A percentile compares a stretch with the other conserved stretches of the same genome.
Evolutionary conservation across 2,113 vertebrate species (phyloP).

Genomic region (Columbina picui): DNA sequence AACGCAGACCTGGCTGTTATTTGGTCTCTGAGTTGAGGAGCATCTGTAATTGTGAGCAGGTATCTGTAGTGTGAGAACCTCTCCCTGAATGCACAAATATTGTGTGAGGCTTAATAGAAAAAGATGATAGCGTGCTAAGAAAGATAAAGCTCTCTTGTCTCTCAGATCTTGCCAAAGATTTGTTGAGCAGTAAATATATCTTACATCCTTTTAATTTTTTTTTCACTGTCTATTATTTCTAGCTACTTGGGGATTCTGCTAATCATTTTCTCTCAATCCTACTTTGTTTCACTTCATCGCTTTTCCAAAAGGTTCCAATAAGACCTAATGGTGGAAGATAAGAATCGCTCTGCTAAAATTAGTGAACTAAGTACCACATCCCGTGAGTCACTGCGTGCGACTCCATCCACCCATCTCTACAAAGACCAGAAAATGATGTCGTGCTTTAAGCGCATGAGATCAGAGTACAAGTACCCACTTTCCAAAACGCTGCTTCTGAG

Average conservation of each 20-base stretch:
- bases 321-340: constrained; percentile 5
- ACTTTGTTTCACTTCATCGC: constrained; percentile 34
- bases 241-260: constrained; percentile 15
- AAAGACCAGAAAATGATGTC: constrained; percentile 3
- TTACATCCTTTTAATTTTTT: constrained; percentile 25
- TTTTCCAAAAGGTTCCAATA: constrained; percentile 40
- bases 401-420: background rate
- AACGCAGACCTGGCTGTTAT: background rate
- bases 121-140: background rate
- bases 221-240: background rate
- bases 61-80: background rate
- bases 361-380: constrained; percentile 39
- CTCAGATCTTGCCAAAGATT: constrained; percentile 17
- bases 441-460: background rate
- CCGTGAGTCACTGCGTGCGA: background rate
- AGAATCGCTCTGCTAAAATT: constrained; percentile 34
- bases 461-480: constrained; percentile 13
- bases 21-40: background rate
- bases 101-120: background rate
- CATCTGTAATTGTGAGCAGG: background rate
- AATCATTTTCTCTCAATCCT: constrained; percentile 4
- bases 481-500: background rate
- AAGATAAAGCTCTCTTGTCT: constrained; percentile 15
- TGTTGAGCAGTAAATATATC: constrained; percentile 15
- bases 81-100: background rate